phyloP scores from a whole-genome alignment of 2,888 invertebrate genomes.

The Bugula neritina region DNA sequence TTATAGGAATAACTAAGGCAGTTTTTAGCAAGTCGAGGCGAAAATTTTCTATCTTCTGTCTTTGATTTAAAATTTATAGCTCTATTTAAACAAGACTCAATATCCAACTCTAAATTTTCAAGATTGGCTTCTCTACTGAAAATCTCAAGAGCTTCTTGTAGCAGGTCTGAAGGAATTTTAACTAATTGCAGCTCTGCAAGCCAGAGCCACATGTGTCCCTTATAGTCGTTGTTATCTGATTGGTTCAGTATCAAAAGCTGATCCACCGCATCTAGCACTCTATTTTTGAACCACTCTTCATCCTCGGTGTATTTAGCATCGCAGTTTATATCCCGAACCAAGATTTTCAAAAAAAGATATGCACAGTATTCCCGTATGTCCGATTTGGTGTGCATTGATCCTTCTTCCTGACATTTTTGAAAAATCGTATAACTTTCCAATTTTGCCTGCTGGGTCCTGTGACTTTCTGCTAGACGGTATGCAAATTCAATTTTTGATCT shows the following conservation, averaged over 20 bases:
- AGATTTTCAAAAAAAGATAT: neutral
- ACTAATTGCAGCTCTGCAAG: neutral
- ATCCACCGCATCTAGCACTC: neutral
- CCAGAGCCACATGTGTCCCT: conserved; percentile 1
- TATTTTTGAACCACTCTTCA: neutral
- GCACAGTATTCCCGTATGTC: neutral
- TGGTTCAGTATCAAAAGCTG: neutral
- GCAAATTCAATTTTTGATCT: conserved; percentile 11
- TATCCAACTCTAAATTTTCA: neutral
- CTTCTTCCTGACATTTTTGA: neutral
- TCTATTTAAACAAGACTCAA: neutral
- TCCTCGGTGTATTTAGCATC: neutral
- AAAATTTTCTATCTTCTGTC: neutral
- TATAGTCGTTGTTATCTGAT: neutral
- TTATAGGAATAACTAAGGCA: neutral
- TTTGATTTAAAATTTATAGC: neutral
- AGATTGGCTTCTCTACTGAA: neutral
- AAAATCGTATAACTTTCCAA: neutral
- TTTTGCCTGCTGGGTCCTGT: neutral
- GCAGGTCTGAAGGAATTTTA: no score
- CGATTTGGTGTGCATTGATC: neutral
- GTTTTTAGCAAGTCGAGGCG: neutral
- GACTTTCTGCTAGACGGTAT: neutral
- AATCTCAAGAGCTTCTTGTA: neutral
- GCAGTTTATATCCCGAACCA: neutral